phyloP scores from a whole-genome alignment of 2,888 invertebrate species.

The Steinernema carpocapsae region DNA sequence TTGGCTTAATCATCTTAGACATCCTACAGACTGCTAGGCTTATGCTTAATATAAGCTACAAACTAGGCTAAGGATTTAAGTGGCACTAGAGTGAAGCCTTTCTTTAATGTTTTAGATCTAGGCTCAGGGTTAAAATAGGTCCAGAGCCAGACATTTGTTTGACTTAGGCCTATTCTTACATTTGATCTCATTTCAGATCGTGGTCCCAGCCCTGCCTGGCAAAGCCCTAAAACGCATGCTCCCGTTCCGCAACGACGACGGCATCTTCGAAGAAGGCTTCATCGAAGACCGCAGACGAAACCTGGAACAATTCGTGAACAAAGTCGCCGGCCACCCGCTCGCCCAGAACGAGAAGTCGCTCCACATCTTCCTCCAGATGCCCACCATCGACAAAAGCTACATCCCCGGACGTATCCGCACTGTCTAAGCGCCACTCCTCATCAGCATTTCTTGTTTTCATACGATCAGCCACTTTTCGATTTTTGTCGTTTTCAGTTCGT shows the following conservation, averaged over 20 bases:
- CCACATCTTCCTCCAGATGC: slow-evolving; percentile 98
- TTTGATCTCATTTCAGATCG: slow-evolving; percentile 78
- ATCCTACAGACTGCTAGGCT: too few relatives aligned
- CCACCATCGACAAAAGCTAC: slow-evolving; percentile 96
- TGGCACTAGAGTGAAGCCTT: too few relatives aligned
- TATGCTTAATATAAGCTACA: too few relatives aligned
- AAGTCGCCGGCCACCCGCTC: slow-evolving; percentile 96
- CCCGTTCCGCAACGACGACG: slow-evolving; percentile 97
- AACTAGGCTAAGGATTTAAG: too few relatives aligned
- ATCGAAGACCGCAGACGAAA: slow-evolving; percentile 97
- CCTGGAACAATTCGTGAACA: slow-evolving; percentile 96
- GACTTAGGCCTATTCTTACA: too few relatives aligned
- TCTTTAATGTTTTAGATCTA: too few relatives aligned
- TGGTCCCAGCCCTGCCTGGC: slow-evolving; percentile 94
- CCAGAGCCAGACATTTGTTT: too few relatives aligned
- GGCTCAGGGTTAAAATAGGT: too few relatives aligned
- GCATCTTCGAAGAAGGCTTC: slow-evolving; percentile 98
- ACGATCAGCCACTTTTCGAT: not conserved
- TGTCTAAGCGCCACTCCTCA: slow-evolving; percentile 37
- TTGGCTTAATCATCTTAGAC: too few relatives aligned
- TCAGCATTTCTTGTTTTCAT: not conserved
- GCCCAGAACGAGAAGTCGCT: slow-evolving; percentile 98
- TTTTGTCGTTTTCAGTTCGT: not conserved
- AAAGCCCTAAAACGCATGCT: slow-evolving; percentile 98
- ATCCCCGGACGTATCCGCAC: slow-evolving; percentile 98